phyloP scores from a whole-genome alignment of 2,113 vertebrate species.

The Ailurus styani region DNA sequence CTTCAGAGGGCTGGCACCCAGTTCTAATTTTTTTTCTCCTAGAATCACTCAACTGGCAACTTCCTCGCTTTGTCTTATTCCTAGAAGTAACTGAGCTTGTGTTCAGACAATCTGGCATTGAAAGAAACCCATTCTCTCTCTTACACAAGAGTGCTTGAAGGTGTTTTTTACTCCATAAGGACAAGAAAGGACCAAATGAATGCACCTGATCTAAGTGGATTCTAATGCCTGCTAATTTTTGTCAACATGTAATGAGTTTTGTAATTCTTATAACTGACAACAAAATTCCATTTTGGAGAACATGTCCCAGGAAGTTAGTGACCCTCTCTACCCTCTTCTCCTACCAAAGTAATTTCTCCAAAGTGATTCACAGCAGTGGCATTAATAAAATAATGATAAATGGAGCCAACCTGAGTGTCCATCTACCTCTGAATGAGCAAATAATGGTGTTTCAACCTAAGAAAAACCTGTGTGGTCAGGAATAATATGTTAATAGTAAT shows the following conservation, averaged over 20 bases:
- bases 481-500: not conserved
- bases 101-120: not conserved
- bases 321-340: not conserved
- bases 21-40: not conserved
- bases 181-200: not conserved
- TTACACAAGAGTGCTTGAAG: not conserved
- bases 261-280: not conserved
- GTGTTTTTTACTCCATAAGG: not conserved
- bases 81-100: conserved; percentile 32
- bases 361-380: not conserved
- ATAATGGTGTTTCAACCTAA: not conserved
- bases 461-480: not conserved
- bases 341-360: not conserved
- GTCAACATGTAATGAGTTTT: not conserved
- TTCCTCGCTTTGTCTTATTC: not conserved
- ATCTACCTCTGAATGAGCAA: not conserved
- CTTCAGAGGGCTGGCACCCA: not conserved
- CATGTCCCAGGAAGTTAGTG: not conserved
- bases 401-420: not conserved
- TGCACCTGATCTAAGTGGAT: not conserved
- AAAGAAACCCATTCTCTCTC: not conserved
- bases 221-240: not conserved
- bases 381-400: not conserved
- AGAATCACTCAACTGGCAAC: not conserved
- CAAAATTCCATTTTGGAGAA: not conserved